These are phyloP conservation scores for Tethya wilhelma DNA, from an alignment of 37 sponge, comb jelly and placozoan species.

Conservation along the genomic window DNA sequence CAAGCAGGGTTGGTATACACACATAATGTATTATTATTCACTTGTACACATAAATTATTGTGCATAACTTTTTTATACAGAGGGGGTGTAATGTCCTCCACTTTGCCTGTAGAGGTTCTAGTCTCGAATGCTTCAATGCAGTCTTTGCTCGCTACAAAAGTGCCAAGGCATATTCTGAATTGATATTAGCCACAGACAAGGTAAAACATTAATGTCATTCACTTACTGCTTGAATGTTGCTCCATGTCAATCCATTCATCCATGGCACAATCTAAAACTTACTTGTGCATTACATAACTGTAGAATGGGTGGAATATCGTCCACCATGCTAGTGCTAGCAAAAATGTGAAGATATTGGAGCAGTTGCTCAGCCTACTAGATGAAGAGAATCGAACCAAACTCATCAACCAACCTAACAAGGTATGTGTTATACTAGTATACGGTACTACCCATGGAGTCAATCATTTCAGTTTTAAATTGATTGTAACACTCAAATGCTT, in stretches of 20 bases:
- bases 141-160: not conserved
- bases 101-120: not conserved
- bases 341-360: constrained; percentile 26
- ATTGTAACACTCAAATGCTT: not conserved
- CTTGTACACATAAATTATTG: not conserved
- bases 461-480: no score
- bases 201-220: not conserved
- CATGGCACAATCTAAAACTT: no score
- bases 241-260: no score
- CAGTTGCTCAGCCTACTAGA: not conserved
- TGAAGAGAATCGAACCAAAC: not conserved
- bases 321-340: constrained; percentile 23
- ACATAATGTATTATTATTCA: not conserved
- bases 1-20: not conserved
- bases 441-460: not conserved
- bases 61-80: not conserved
- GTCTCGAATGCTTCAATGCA: constrained; percentile 32
- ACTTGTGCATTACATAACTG: not conserved
- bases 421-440: no score
- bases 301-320: constrained; percentile 42
- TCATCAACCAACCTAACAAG: no score
- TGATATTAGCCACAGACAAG: constrained; percentile 18
- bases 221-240: no score
- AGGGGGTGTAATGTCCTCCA: constrained; percentile 21
- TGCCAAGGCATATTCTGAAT: not conserved